A percentile compares a stretch with the other conserved stretches of the same genome.
Conservation (phyloP, 2,797 vertebrate genomes). For the Eremophila alpestris region DNA sequence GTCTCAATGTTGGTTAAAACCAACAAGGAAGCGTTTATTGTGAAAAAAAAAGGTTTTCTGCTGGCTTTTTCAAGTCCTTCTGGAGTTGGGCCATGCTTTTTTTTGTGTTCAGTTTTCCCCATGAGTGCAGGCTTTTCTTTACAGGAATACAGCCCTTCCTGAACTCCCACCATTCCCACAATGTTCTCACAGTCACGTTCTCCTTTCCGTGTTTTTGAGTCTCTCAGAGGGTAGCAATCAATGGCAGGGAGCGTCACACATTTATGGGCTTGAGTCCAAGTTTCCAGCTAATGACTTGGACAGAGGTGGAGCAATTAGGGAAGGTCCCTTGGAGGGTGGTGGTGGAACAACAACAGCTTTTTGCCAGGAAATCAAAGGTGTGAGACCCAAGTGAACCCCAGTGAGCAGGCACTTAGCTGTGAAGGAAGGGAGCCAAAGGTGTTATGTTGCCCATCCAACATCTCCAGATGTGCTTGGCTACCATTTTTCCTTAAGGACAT, state of each 20-base stretch:
- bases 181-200: not conserved
- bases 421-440: not conserved
- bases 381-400: not conserved
- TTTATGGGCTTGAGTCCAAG: not conserved
- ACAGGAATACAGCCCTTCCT: not conserved
- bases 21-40: rapidly evolving
- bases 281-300: not conserved
- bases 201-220: not conserved
- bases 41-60: not conserved
- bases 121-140: not conserved
- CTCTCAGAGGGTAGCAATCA: not conserved
- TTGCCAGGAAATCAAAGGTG: not conserved
- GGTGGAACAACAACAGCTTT: not conserved
- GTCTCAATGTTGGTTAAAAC: not conserved
- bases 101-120: not conserved
- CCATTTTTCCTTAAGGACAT: not conserved
- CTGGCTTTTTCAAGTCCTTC: not conserved
- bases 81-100: not conserved
- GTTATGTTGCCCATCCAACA: not conserved
- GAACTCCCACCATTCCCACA: not conserved
- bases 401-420: not conserved
- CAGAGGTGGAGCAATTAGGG: not conserved
- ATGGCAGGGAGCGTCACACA: not conserved
- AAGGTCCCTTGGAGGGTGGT: not conserved
- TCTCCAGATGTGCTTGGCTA: not conserved